Conservation (phyloP, 2,888 invertebrate species). For the Villa cingulata region DNA sequence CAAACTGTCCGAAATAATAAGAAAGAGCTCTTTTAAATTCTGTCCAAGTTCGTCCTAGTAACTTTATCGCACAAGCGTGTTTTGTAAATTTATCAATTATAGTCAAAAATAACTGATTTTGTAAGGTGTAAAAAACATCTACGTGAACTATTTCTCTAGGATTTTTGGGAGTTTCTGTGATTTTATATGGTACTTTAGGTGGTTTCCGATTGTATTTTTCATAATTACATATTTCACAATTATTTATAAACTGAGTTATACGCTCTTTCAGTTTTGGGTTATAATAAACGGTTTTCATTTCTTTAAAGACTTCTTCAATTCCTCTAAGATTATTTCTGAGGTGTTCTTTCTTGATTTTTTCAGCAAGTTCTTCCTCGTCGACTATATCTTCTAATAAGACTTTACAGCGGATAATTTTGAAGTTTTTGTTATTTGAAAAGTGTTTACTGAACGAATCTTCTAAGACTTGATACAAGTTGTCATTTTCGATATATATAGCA, state of each 20-base stretch:
- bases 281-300: neutral
- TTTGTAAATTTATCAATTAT: constrained; percentile 9
- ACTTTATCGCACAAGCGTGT: constrained; percentile 4
- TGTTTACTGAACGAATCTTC: too few species aligned
- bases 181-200: neutral
- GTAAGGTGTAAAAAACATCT: constrained; percentile 7
- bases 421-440: too few species aligned
- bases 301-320: neutral
- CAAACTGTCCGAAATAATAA: neutral
- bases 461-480: neutral
- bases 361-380: neutral
- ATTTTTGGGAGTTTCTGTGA: constrained; percentile 1
- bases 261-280: neutral
- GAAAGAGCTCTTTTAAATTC: constrained; percentile 1
- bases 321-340: neutral
- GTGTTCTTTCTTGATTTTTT: neutral
- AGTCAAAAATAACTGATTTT: constrained; percentile 5
- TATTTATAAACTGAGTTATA: neutral
- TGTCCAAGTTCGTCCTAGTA: constrained; percentile 5
- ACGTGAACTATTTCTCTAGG: constrained; percentile 6
- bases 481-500: neutral
- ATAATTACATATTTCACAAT: neutral
- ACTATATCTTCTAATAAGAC: neutral
- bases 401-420: neutral
- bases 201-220: neutral